phyloP scores from a whole-genome alignment of 2,888 invertebrate species.

The Odontocerum albicorne region DNA sequence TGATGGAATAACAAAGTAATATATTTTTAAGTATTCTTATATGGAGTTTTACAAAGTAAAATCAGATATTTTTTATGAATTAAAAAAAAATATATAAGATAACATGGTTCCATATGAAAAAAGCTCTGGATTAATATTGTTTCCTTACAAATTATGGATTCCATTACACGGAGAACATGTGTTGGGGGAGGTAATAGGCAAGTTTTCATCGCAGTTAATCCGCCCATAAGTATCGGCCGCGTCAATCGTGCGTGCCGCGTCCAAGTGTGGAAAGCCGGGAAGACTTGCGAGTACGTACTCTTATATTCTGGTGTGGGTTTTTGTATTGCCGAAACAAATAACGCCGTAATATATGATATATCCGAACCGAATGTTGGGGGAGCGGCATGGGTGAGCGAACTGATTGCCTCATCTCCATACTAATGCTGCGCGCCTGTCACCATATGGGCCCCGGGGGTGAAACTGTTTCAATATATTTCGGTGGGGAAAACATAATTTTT shows the following conservation, averaged over 20 bases:
- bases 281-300: no score
- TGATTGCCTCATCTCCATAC: conserved; percentile 61
- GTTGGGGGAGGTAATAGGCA: conserved; percentile 7
- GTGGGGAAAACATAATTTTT: no score
- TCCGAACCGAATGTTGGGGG: conserved; percentile 41
- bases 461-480: no score
- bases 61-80: no score
- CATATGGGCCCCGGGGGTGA: conserved; percentile 36
- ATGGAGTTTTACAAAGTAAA: no score
- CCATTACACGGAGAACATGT: conserved; percentile 15
- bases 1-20: no score
- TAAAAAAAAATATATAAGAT: no score
- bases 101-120: no score
- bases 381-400: no score
- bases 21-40: no score
- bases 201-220: conserved; percentile 2
- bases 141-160: conserved; percentile 11
- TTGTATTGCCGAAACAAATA: conserved; percentile 48
- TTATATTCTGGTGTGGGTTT: conserved; percentile 9
- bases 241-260: conserved; percentile 4
- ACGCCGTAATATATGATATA: conserved; percentile 46
- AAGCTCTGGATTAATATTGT: no score
- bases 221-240: conserved; percentile 10
- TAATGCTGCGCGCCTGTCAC: conserved; percentile 46
- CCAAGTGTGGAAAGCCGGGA: conserved; percentile 4